These are phyloP conservation scores for Macrobrachium nipponense DNA, from an alignment of 1,140 invertebrate genomes.

Conservation along the genomic window DNA sequence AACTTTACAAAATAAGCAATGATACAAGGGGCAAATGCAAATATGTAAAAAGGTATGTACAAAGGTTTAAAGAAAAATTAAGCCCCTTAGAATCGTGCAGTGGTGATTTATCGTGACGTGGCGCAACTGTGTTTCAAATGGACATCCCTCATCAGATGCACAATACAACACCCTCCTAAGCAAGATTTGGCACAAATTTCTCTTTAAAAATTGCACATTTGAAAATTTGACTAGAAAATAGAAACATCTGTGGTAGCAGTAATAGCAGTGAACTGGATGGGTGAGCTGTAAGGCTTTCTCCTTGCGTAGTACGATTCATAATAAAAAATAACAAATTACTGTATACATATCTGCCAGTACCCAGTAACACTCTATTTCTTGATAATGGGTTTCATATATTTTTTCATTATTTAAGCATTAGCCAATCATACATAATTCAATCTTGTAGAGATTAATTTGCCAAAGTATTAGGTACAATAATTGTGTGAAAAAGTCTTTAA, in stretches of 20 bases:
- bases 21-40: too few species aligned
- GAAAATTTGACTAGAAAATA: conserved; percentile 47
- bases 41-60: too few species aligned
- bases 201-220: conserved; percentile 45
- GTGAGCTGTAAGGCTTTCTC: background rate
- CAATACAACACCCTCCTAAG: background rate
- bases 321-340: too few species aligned
- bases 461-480: conserved; percentile 23
- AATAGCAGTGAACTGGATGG: conserved; percentile 28
- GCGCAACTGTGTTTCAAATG: too few species aligned
- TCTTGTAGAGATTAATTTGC: conserved; percentile 1
- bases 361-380: conserved; percentile 12
- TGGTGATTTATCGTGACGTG: too few species aligned
- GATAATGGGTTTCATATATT: conserved; percentile 12
- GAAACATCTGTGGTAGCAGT: conserved; percentile 37
- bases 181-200: conserved; percentile 40
- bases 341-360: conserved; percentile 25
- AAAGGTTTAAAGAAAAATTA: too few species aligned
- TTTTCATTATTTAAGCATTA: conserved; percentile 19
- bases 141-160: background rate
- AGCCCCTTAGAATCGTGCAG: too few species aligned
- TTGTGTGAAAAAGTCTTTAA: conserved; percentile 3
- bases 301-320: too few species aligned
- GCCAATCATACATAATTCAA: conserved; percentile 19
- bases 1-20: too few species aligned